These are phyloP conservation scores for Pycnomerus fuliginosus DNA, from an alignment of 2,888 invertebrate genomes.

Conservation along the genomic window DNA sequence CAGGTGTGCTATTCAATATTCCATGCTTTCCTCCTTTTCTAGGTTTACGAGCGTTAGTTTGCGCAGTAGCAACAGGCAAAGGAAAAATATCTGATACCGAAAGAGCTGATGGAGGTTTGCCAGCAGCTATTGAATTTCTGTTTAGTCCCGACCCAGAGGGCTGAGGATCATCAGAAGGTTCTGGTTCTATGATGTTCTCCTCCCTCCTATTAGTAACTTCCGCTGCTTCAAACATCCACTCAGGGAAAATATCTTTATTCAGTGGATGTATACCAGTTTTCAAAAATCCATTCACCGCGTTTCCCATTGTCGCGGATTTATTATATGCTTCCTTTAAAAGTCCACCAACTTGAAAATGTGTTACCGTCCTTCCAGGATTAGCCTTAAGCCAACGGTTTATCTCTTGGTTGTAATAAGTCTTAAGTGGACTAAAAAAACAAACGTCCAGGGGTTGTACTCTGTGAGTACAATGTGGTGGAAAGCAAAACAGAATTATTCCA, in stretches of 20 bases:
- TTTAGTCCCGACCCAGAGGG: too few species aligned
- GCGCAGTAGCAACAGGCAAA: too few species aligned
- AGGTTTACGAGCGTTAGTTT: constrained; percentile 1
- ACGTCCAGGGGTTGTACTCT: constrained; percentile 42
- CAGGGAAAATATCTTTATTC: constrained; percentile 2
- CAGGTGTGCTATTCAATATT: constrained; percentile 3
- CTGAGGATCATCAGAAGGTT: too few species aligned
- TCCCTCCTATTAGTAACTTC: neutral
- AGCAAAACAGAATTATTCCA: constrained; percentile 39
- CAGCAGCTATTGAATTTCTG: too few species aligned
- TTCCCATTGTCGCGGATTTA: constrained; percentile 32
- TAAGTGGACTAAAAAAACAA: constrained; percentile 37
- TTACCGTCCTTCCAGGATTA: constrained; percentile 38
- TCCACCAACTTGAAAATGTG: constrained; percentile 34
- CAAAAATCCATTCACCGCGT: constrained; percentile 31
- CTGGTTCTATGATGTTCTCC: neutral
- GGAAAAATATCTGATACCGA: constrained; percentile 2
- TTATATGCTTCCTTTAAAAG: constrained; percentile 37
- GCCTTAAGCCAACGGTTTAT: constrained; percentile 32
- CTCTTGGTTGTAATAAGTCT: constrained; percentile 37
- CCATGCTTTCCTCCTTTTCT: constrained; percentile 1
- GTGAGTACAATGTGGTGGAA: constrained; percentile 43
- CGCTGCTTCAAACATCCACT: constrained; percentile 6
- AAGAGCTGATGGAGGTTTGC: too few species aligned
- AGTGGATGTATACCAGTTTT: neutral